Percentiles rank a stretch among this genome's conserved stretches.
Conservation (phyloP, 2,797 vertebrate genomes). For the Miichthys miiuy region DNA sequence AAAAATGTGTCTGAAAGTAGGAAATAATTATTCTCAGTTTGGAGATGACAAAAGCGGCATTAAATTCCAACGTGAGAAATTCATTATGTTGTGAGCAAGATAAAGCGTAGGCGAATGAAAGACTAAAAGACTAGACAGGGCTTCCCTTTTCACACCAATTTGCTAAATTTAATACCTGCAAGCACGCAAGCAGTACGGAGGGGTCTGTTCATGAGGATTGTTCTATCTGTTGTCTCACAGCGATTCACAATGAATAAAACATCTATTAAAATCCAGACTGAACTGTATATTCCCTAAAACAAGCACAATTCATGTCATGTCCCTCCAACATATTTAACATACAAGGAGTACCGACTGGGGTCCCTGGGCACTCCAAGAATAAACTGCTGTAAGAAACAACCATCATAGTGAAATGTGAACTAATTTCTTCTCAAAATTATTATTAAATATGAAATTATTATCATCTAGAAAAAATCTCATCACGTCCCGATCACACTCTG, state of each 20-base stretch:
- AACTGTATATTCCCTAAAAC: constrained; percentile 13
- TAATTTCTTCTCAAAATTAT: too few species aligned
- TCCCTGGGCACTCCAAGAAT: too few species aligned
- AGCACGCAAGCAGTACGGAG: constrained; percentile 5
- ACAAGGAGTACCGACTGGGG: too few species aligned
- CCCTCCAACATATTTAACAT: too few species aligned
- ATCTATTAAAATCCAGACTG: constrained; percentile 27
- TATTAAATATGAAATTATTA: too few species aligned
- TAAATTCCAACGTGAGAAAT: constrained; percentile 30
- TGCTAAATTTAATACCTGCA: constrained; percentile 42
- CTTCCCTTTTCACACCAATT: constrained; percentile 48
- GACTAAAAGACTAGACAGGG: constrained; percentile 35
- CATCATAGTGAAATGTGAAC: too few species aligned
- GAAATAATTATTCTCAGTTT: constrained; percentile 32
- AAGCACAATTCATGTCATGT: constrained; percentile 4
- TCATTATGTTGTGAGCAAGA: constrained; percentile 34
- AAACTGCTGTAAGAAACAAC: too few species aligned
- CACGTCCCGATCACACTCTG: too few species aligned
- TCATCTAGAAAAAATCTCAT: too few species aligned
- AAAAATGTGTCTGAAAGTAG: constrained; percentile 22
- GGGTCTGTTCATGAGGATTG: constrained; percentile 25
- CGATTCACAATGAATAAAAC: constrained; percentile 26
- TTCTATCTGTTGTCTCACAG: constrained; percentile 45
- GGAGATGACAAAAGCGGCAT: constrained; percentile 39
- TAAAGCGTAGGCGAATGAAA: constrained; percentile 31